phyloP scores from a whole-genome alignment of 2,797 vertebrate genomes.

The Melanogrammus aeglefinus region DNA sequence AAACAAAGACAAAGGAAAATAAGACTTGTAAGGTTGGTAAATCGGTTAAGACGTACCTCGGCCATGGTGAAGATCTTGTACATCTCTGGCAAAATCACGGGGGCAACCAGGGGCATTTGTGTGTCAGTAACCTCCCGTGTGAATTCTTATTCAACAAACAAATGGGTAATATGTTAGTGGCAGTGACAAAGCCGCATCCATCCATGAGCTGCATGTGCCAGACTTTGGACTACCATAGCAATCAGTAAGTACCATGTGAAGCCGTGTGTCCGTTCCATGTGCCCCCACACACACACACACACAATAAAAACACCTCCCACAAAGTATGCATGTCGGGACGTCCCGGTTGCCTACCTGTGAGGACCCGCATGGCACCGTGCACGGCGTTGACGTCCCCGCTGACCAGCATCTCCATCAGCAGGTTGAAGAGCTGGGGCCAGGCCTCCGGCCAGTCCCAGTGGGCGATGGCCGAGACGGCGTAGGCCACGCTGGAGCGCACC shows the following conservation, averaged over 20 bases:
- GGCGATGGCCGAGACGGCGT: slow-evolving; percentile 94
- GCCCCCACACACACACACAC: no score
- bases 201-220: neutral
- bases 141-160: slow-evolving; percentile 77
- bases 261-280: no score
- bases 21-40: neutral
- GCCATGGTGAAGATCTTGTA: slow-evolving; percentile 99
- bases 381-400: slow-evolving; percentile 92
- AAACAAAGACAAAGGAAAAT: neutral
- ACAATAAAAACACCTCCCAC: neutral
- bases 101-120: slow-evolving; percentile 97
- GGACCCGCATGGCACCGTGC: slow-evolving; percentile 97
- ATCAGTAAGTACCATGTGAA: neutral
- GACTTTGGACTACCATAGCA: neutral
- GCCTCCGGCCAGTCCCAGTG: slow-evolving; percentile 99
- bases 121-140: slow-evolving; percentile 96
- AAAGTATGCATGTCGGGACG: neutral
- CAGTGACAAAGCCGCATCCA: neutral
- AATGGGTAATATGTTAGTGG: slow-evolving; percentile 1
- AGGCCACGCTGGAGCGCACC: slow-evolving; percentile 96
- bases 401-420: slow-evolving; percentile 98
- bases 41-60: slow-evolving; percentile 75
- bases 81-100: slow-evolving; percentile 98
- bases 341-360: slow-evolving; percentile 80
- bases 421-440: slow-evolving; percentile 94